These are phyloP conservation scores for Drosophila dunni DNA, from an alignment of 1,140 invertebrate species.

Conservation along the genomic window DNA sequence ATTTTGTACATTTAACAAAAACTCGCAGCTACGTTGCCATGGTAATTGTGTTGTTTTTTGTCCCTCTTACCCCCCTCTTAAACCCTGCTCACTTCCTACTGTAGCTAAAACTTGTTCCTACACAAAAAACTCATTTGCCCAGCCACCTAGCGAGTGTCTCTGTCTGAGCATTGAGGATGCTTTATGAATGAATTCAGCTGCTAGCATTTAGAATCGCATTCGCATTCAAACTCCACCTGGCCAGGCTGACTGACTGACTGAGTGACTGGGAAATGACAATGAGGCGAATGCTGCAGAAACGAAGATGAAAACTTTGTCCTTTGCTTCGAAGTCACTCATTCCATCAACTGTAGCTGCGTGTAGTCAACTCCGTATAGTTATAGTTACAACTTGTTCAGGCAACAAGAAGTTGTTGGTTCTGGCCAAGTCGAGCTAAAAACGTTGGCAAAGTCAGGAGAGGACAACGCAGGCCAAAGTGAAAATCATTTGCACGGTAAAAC, in stretches of 20 bases:
- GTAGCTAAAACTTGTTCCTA: conserved; percentile 17
- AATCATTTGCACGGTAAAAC: conserved; percentile 82
- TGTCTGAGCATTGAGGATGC: conserved; percentile 44
- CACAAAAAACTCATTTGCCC: conserved; percentile 66
- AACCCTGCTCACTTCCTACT: not conserved
- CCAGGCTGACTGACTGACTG: not conserved
- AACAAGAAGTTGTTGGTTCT: conserved; percentile 33
- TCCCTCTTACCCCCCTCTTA: not conserved
- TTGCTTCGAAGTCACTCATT: conserved; percentile 27
- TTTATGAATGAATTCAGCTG: conserved; percentile 76
- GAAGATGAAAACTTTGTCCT: conserved; percentile 70
- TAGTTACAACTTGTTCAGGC: conserved; percentile 65
- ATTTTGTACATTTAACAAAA: conserved; percentile 72
- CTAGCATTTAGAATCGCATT: conserved; percentile 34
- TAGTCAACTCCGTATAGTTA: conserved; percentile 47
- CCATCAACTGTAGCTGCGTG: conserved; percentile 12
- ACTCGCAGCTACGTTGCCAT: conserved; percentile 35
- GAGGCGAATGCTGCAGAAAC: conserved; percentile 43
- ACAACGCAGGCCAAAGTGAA: conserved; percentile 58
- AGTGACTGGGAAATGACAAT: conserved; percentile 60
- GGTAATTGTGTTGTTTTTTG: conserved; percentile 78
- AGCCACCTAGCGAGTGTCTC: conserved; percentile 37
- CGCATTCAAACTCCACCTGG: conserved; percentile 37
- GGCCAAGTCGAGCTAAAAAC: conserved; percentile 1
- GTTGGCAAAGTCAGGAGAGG: conserved; percentile 8